Percentiles rank a stretch among this genome's conserved stretches.
phyloP scores from a whole-genome alignment of 2,888 invertebrate genomes.

The Ormyrus labotus region DNA sequence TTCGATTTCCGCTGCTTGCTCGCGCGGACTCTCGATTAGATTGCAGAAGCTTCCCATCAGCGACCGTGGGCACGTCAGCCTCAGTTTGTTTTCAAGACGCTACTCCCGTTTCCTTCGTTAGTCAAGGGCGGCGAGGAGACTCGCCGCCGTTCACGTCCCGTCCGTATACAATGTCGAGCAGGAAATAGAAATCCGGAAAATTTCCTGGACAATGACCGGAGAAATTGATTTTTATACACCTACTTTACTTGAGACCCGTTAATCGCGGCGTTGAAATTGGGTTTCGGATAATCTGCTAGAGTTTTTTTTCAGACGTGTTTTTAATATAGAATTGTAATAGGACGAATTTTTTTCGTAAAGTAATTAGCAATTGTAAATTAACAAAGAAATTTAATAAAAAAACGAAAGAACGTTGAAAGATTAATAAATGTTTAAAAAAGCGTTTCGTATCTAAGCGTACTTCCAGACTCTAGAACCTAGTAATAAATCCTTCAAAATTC shows the following conservation, averaged over 20 bases:
- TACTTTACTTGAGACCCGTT: not conserved
- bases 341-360: too few relatives aligned
- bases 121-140: conserved; percentile 20
- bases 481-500: too few relatives aligned
- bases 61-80: not conserved
- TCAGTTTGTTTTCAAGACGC: not conserved
- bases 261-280: not conserved
- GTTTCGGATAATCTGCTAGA: not conserved
- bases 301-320: too few relatives aligned
- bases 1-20: not conserved
- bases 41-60: conserved; percentile 32
- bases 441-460: too few relatives aligned
- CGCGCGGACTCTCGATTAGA: conserved; percentile 30
- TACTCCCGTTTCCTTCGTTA: conserved; percentile 21
- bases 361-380: too few relatives aligned
- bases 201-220: not conserved
- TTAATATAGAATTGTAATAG: too few relatives aligned
- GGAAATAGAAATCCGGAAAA: not conserved
- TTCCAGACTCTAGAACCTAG: too few relatives aligned
- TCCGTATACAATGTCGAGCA: not conserved
- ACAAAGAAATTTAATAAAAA: too few relatives aligned
- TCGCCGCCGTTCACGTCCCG: not conserved
- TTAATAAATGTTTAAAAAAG: too few relatives aligned
- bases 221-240: not conserved
- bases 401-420: too few relatives aligned